Percentiles rank a stretch among this genome's conserved stretches.
These are phyloP conservation scores for Arothron firmamentum DNA, from an alignment of 2,113 vertebrate species.

Conservation along the genomic window DNA sequence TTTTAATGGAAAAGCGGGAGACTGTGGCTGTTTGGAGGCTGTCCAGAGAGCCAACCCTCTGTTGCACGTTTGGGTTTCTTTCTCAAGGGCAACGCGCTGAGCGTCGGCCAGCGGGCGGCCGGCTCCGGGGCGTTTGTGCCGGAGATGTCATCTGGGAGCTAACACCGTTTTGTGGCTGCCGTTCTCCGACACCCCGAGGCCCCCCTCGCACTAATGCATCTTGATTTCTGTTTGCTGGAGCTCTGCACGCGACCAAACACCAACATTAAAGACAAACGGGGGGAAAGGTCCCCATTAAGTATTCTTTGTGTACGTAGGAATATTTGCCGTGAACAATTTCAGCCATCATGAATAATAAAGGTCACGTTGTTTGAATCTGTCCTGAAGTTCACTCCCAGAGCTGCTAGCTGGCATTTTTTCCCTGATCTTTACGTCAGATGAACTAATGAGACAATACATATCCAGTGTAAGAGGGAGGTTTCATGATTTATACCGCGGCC, in stretches of 20 bases:
- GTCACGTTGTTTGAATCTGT: conserved; percentile 17
- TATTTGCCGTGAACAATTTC: conserved; percentile 32
- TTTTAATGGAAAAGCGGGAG: too few relatives aligned
- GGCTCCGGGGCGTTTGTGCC: conserved; percentile 33
- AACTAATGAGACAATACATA: conserved; percentile 39
- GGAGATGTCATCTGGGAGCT: conserved; percentile 63
- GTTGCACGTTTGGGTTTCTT: conserved; percentile 49
- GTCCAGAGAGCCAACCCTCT: conserved; percentile 45
- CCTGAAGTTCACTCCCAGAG: conserved; percentile 28
- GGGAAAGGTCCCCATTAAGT: conserved; percentile 20
- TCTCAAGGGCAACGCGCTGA: conserved; percentile 60
- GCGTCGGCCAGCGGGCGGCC: conserved; percentile 26
- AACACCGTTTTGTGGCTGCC: conserved; percentile 51
- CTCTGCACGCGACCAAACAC: conserved; percentile 43
- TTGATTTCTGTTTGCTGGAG: conserved; percentile 58
- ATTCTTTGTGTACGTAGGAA: conserved; percentile 2
- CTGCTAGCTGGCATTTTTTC: conserved; percentile 12
- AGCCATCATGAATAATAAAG: conserved; percentile 33
- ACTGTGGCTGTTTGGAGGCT: conserved; percentile 19
- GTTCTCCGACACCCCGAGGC: conserved; percentile 44
- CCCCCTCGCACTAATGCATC: conserved; percentile 34
- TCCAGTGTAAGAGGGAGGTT: not conserved
- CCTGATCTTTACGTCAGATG: conserved; percentile 15
- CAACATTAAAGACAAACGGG: conserved; percentile 40
- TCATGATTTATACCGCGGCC: too few relatives aligned